phyloP scores from a whole-genome alignment of 2,888 invertebrate genomes.

The Mesoligia furuncula region DNA sequence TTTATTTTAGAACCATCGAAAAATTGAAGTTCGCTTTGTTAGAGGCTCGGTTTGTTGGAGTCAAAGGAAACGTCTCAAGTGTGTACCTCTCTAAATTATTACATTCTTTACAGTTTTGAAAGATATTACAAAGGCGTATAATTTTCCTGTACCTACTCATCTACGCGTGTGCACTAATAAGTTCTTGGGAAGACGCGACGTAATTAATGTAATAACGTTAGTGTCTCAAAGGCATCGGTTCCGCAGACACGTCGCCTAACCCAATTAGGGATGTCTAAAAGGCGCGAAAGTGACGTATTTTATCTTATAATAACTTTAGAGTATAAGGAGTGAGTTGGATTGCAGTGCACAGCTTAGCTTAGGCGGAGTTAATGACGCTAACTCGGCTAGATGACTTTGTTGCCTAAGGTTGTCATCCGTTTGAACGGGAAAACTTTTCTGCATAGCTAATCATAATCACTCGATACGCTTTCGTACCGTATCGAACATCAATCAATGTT shows the following conservation, averaged over 20 bases:
- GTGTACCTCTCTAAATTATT: neutral
- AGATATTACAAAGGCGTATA: neutral
- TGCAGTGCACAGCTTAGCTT: neutral
- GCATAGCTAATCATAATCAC: too few species aligned
- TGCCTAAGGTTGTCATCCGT: too few species aligned
- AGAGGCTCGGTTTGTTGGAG: neutral
- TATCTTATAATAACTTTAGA: neutral
- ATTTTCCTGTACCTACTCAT: neutral
- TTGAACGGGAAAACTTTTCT: constrained; percentile 5
- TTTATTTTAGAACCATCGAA: neutral
- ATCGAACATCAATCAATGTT: too few species aligned
- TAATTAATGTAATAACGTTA: constrained; percentile 12
- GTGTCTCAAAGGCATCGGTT: neutral
- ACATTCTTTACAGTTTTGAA: neutral
- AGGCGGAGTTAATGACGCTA: neutral
- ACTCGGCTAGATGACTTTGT: neutral
- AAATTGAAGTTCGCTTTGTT: neutral
- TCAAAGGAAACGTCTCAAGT: neutral
- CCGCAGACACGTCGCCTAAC: neutral
- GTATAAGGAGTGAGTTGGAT: neutral
- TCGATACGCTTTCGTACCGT: too few species aligned
- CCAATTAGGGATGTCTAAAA: neutral
- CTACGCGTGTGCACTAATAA: neutral
- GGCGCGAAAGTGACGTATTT: neutral
- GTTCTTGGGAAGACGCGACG: neutral